phyloP scores from a whole-genome alignment of 2,113 vertebrate species.

The Odontophorus gujanensis region DNA sequence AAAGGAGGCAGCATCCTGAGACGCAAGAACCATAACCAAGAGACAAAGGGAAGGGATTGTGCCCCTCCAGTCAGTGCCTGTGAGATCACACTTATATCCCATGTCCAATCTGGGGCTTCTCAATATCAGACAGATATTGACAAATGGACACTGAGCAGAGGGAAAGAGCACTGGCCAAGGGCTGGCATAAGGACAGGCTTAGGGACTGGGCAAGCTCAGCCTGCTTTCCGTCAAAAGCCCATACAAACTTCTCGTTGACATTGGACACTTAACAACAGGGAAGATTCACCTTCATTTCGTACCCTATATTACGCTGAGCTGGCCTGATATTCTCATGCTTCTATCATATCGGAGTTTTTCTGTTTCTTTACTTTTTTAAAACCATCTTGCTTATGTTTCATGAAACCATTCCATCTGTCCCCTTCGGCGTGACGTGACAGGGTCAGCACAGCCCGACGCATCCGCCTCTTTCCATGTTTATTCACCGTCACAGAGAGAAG shows the following conservation, averaged over 20 bases:
- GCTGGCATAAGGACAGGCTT: background rate
- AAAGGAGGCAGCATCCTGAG: background rate
- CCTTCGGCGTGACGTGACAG: background rate
- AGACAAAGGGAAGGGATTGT: background rate
- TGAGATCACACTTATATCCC: background rate
- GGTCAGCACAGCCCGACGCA: background rate
- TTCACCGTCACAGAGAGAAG: background rate
- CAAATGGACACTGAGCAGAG: rapidly evolving
- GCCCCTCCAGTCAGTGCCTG: background rate
- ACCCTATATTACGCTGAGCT: background rate
- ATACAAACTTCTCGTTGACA: background rate
- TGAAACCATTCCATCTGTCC: background rate
- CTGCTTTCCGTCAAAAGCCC: background rate
- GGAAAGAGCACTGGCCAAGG: too few relatives aligned
- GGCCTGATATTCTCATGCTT: background rate
- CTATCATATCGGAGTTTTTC: background rate
- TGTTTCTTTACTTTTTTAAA: background rate
- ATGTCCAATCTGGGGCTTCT: background rate
- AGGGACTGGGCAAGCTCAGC: background rate
- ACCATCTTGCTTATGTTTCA: background rate
- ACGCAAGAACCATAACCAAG: background rate
- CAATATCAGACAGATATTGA: background rate
- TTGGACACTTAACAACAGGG: background rate
- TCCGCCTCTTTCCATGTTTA: background rate
- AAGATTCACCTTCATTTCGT: background rate